phyloP scores from a whole-genome alignment of 2,888 invertebrate genomes.

The Caenorhabditis uteleia region DNA sequence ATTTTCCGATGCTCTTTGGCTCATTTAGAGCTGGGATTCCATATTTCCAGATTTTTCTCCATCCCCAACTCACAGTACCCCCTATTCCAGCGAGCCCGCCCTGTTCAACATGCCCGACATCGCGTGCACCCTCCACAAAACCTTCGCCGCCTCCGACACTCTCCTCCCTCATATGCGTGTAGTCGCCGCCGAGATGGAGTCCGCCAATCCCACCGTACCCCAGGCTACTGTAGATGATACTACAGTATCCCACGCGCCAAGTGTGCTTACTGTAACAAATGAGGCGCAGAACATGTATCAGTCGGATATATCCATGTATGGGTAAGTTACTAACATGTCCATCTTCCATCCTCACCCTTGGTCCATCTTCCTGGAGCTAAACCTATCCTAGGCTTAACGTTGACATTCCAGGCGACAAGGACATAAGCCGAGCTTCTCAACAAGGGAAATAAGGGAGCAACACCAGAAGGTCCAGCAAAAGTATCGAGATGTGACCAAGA shows the following conservation, averaged over 20 bases:
- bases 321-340: constrained; percentile 19
- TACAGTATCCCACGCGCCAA: constrained; percentile 32
- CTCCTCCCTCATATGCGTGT: constrained; percentile 32
- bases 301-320: constrained; percentile 39
- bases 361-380: too few relatives aligned
- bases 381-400: too few relatives aligned
- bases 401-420: constrained; percentile 35
- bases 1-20: too few relatives aligned
- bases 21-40: too few relatives aligned
- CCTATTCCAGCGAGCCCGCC: constrained; percentile 45
- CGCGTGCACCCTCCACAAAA: constrained; percentile 19
- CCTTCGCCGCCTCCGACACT: constrained; percentile 44
- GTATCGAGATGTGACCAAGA: constrained; percentile 55
- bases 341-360: too few relatives aligned
- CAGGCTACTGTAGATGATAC: too few relatives aligned
- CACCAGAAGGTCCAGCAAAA: constrained; percentile 64
- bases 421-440: constrained; percentile 55
- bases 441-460: constrained; percentile 66
- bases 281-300: constrained; percentile 37
- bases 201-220: background rate
- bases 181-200: constrained; percentile 1
- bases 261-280: constrained; percentile 31
- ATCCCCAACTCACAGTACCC: too few relatives aligned
- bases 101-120: constrained; percentile 35
- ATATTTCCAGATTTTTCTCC: too few relatives aligned